These are phyloP conservation scores for Spondyliosoma cantharus DNA, from an alignment of 2,797 vertebrate species.

Conservation along the genomic window DNA sequence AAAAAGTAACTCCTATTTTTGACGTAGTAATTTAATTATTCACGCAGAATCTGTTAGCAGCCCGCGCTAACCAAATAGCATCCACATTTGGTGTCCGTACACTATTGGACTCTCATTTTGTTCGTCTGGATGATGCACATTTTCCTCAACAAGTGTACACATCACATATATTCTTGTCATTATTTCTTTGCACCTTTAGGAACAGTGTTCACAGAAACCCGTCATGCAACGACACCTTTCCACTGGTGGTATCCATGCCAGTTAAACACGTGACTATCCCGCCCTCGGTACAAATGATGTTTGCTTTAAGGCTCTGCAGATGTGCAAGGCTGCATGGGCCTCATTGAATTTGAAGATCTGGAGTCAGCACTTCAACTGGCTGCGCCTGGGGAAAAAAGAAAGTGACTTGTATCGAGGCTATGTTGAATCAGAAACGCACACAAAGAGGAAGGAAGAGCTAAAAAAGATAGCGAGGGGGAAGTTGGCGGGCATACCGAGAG, in stretches of 20 bases:
- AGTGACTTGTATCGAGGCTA: constrained; percentile 63
- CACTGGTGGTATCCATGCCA: constrained; percentile 6
- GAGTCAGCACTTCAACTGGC: constrained; percentile 74
- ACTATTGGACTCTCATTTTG: neutral
- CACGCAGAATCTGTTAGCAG: neutral
- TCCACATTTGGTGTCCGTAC: neutral
- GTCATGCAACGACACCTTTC: neutral
- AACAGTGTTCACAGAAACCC: constrained; percentile 1
- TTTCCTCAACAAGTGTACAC: neutral
- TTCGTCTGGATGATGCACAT: neutral
- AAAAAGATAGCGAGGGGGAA: constrained; percentile 44
- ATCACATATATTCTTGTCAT: neutral
- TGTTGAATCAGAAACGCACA: constrained; percentile 61
- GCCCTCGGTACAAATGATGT: constrained; percentile 19
- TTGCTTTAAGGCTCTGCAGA: constrained; percentile 56
- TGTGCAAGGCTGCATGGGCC: constrained; percentile 61
- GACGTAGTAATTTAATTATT: neutral
- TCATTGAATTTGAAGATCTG: constrained; percentile 69
- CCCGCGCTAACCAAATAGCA: neutral
- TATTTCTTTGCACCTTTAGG: constrained; percentile 12
- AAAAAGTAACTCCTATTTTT: neutral
- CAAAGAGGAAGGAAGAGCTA: constrained; percentile 51
- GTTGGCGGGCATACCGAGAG: constrained; percentile 52
- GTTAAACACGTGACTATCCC: constrained; percentile 22
- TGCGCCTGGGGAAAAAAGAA: constrained; percentile 65